phyloP scores from a whole-genome alignment of 2,888 invertebrate genomes.

The Hedya salicella region DNA sequence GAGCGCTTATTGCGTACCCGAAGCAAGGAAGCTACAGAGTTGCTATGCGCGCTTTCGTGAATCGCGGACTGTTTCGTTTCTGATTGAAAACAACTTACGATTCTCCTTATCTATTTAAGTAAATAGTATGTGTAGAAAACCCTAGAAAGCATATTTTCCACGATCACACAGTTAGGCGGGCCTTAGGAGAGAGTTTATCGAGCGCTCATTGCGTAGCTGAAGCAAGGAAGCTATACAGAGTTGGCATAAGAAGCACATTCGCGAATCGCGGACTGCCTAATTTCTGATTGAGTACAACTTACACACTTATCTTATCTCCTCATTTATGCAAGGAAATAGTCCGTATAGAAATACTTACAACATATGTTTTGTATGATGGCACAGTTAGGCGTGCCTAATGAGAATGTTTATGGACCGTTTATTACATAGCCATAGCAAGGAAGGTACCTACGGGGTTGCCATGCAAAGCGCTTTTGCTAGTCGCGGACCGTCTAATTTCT shows the following conservation, averaged over 20 bases:
- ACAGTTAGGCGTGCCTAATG: conserved; percentile 84
- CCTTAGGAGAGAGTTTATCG: conserved; percentile 85
- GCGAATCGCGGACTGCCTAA: neutral
- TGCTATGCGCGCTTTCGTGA: conserved; percentile 26
- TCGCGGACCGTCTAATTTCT: too few relatives aligned
- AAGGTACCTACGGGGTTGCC: too few relatives aligned
- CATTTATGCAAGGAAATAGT: too few relatives aligned
- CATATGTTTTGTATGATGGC: too few relatives aligned
- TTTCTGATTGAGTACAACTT: neutral
- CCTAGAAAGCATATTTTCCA: too few relatives aligned
- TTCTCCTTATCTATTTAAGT: too few relatives aligned
- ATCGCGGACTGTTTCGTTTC: neutral
- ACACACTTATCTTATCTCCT: too few relatives aligned
- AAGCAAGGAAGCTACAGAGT: conserved; percentile 67
- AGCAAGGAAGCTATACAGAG: conserved; percentile 66
- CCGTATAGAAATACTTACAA: too few relatives aligned
- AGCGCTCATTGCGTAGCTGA: conserved; percentile 82
- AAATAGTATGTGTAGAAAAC: too few relatives aligned
- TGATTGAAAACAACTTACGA: too few relatives aligned
- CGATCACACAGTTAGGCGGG: conserved; percentile 83
- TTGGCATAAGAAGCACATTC: conserved; percentile 27
- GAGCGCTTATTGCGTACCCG: conserved; percentile 83
- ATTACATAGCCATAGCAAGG: conserved; percentile 80
- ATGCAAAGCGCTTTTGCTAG: too few relatives aligned
- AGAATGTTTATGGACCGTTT: conserved; percentile 85